A percentile compares a stretch with the other conserved stretches of the same genome.
Evolutionary conservation across 2,888 invertebrate species (phyloP).

Genomic region (Parnassius smintheus): DNA sequence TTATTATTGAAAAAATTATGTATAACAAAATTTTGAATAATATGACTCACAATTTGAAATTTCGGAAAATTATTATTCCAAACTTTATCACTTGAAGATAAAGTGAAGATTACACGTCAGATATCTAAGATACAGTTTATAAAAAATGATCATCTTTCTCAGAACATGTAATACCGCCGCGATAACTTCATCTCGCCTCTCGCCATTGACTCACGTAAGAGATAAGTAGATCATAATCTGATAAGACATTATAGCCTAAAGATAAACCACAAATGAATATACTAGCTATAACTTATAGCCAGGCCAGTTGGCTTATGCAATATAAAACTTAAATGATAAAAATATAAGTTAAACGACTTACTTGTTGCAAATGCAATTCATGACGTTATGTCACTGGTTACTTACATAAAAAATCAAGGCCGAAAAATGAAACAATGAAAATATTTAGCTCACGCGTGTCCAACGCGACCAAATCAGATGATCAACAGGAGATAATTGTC

Average conservation of each 20-base stretch:
- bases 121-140: slow-evolving; percentile 15
- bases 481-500: slow-evolving; percentile 1
- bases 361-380: slow-evolving; percentile 12
- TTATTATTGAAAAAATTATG: too few species aligned
- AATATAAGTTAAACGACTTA: slow-evolving; percentile 4
- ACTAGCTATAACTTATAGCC: not conserved
- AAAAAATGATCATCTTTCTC: slow-evolving; percentile 16
- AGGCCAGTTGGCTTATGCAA: slow-evolving; percentile 13
- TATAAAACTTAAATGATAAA: slow-evolving; percentile 8
- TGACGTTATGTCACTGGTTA: slow-evolving; percentile 16
- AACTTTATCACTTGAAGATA: slow-evolving; percentile 1
- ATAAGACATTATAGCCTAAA: slow-evolving; percentile 9
- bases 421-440: slow-evolving; percentile 7
- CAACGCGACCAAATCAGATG: slow-evolving; percentile 13
- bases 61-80: not conserved
- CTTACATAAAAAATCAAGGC: slow-evolving; percentile 19
- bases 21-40: too few species aligned
- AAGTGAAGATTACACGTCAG: slow-evolving; percentile 10
- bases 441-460: slow-evolving; percentile 8
- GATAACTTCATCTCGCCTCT: slow-evolving; percentile 14
- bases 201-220: slow-evolving; percentile 17
- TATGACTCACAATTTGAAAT: not conserved
- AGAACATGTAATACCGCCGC: slow-evolving; percentile 2
- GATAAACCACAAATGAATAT: slow-evolving; percentile 8
- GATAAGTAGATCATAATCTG: slow-evolving; percentile 21